Base-by-base conservation (phyloP, 2,888 invertebrate genomes). In the Azorinus chamasolen region DNA sequence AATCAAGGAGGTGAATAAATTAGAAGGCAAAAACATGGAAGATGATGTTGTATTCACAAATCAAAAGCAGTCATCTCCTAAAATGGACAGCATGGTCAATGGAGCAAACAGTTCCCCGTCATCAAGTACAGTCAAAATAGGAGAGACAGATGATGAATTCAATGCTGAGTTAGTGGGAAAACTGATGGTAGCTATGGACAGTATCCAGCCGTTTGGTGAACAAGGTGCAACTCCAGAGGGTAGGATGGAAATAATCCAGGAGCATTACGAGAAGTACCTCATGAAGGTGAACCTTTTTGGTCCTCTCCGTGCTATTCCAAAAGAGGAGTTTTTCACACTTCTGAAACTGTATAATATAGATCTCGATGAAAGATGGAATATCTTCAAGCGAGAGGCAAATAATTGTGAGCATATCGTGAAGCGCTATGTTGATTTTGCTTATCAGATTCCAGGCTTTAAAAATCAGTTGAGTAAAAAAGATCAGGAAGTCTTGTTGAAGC, bases 281-380 rank as follows among this genome's bases (percentile, higher is more conserved):
- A 64, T 73, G 3, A 77, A 78, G 58, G 69, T 72, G 1, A 72
- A 78, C 57, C 61, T 81, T n/a, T 74, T 81, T 58, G 81, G 81
- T n/a, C 71, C 77, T 22, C 27, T 81, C 14, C 69, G 57, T 53
- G 77, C 77, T 10, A 78, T 81, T 22, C 77, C 81, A 12, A 73
- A 77, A 39, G 77, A 81, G n/a, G 81, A 81, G 39, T 81, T 74
- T 51, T 81, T 77, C 41, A 77, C 75, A 10, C 57, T 81, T 12
- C 50, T 81, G 22, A 77, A 75, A 50, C 53, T 77, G 51, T 64
- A 77, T 57, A 76, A 76, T 20, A 78, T 81, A 27, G 81, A 81
- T 43, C 61, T 81, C 1, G 81, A 75, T 46, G 76, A 75, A 16
- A 61, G 77, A 32, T 81, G 81, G 81, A 63, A 55, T 12, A 45